Evolutionary conservation across 2,888 invertebrate species (phyloP).

Genomic region (Phortica magna): DNA sequence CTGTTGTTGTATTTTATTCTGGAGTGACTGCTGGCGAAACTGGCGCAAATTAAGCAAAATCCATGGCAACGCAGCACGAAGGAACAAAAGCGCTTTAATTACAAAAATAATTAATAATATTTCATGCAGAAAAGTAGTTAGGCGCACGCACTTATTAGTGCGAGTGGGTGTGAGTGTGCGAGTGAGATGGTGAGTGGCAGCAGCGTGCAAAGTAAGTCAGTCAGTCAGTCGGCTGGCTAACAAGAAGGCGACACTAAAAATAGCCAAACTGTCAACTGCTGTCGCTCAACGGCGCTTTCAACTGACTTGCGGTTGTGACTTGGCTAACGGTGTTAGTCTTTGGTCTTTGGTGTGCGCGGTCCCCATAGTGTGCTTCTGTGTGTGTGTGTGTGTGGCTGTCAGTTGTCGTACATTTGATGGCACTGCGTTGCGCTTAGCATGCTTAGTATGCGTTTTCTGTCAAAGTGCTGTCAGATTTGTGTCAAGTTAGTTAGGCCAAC

Average conservation of each 20-base stretch:
- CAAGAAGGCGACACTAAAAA: constrained; percentile 9
- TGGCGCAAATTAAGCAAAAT: constrained; percentile 2
- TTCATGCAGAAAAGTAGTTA: constrained; percentile 32
- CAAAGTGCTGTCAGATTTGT: constrained; percentile 68
- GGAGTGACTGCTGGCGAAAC: neutral
- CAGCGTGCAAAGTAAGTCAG: neutral
- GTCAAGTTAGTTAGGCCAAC: constrained; percentile 50
- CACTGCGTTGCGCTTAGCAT: constrained; percentile 39
- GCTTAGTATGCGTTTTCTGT: constrained; percentile 69
- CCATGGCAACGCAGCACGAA: neutral
- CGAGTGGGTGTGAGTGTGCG: neutral
- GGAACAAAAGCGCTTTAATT: constrained; percentile 63
- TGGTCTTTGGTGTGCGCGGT: neutral
- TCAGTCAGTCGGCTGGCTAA: neutral
- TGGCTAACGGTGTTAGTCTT: constrained; percentile 2
- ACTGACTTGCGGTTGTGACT: neutral
- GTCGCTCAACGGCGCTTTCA: constrained; percentile 22
- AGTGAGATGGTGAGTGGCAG: neutral
- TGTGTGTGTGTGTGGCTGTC: constrained; percentile 48
- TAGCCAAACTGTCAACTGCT: constrained; percentile 31
- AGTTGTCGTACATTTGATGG: constrained; percentile 61
- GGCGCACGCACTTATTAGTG: neutral
- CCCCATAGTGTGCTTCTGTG: constrained; percentile 7
- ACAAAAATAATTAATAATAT: constrained; percentile 69
- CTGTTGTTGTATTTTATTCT: neutral